Evolutionary conservation across 1,140 invertebrate genomes (phyloP).

Genomic region (Whitmania pigra): DNA sequence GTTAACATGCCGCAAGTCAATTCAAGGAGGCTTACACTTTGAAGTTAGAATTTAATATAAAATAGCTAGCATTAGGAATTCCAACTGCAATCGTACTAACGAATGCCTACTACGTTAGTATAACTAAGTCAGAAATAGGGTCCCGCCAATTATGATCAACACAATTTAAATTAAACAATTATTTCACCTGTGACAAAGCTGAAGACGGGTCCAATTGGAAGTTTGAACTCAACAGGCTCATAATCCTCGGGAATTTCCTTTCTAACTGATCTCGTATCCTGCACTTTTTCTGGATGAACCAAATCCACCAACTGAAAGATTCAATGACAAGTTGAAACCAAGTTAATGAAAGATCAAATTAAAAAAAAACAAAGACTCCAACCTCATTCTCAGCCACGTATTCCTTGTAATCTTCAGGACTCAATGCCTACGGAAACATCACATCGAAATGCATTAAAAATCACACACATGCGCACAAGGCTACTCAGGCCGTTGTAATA

Average conservation of each 20-base stretch:
- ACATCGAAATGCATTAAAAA: background rate
- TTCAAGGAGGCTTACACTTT: too few species aligned
- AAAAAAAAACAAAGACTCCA: background rate
- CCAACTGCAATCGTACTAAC: too few species aligned
- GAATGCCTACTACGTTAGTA: too few species aligned
- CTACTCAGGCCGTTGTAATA: too few species aligned
- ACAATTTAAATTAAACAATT: background rate
- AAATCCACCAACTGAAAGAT: constrained; percentile 10
- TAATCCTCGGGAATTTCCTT: constrained; percentile 31
- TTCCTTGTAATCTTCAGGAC: constrained; percentile 15
- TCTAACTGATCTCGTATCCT: constrained; percentile 18
- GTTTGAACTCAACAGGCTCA: constrained; percentile 38
- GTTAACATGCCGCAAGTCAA: background rate
- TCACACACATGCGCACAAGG: background rate
- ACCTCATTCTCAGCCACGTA: constrained; percentile 9
- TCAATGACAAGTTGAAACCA: background rate
- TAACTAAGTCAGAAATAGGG: too few species aligned
- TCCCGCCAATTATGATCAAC: too few species aligned
- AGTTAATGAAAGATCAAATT: too few species aligned
- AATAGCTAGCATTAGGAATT: background rate
- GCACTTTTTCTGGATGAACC: background rate
- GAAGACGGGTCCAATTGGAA: constrained; percentile 41
- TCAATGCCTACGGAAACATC: background rate
- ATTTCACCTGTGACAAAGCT: constrained; percentile 40
- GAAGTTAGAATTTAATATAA: too few species aligned